A percentile compares a stretch with the other conserved stretches of the same genome.
phyloP scores from a whole-genome alignment of 1,140 invertebrate genomes.

The Arion vulgaris region DNA sequence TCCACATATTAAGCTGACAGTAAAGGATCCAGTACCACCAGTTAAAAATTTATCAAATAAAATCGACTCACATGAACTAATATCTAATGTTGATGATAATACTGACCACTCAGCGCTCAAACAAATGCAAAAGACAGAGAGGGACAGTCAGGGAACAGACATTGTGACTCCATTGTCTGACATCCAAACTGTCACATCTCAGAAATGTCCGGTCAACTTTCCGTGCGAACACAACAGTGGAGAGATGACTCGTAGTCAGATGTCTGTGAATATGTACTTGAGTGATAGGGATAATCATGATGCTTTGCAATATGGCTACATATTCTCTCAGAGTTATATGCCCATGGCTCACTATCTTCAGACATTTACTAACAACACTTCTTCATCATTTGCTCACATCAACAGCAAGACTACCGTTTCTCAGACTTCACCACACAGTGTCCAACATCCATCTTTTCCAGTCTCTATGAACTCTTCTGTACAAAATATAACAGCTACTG shows the following conservation, averaged over 20 bases:
- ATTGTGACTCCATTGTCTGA: not conserved
- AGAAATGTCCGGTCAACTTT: not conserved
- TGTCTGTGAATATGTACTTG: constrained; percentile 8
- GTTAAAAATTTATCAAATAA: not conserved
- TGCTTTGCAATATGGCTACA: not conserved
- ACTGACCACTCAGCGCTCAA: not conserved
- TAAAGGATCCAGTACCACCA: not conserved
- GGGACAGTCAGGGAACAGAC: not conserved
- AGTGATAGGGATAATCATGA: not conserved
- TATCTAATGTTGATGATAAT: not conserved
- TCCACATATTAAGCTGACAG: constrained; percentile 15
- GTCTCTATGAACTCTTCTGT: not conserved
- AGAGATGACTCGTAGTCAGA: constrained; percentile 2
- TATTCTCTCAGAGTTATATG: not conserved
- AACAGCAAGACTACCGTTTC: not conserved
- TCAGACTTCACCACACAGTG: not conserved
- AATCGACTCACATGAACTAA: not conserved
- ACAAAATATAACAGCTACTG: not conserved
- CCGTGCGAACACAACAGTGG: not conserved
- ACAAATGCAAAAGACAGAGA: not conserved
- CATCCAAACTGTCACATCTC: not conserved
- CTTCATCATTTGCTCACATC: not conserved
- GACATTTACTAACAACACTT: not conserved
- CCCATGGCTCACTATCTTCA: not conserved
- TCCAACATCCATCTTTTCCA: not conserved